Percentiles rank a stretch among this genome's conserved stretches.
Evolutionary conservation across 1,140 invertebrate species (phyloP).

Genomic region (Drosophila pseudoananassae): DNA sequence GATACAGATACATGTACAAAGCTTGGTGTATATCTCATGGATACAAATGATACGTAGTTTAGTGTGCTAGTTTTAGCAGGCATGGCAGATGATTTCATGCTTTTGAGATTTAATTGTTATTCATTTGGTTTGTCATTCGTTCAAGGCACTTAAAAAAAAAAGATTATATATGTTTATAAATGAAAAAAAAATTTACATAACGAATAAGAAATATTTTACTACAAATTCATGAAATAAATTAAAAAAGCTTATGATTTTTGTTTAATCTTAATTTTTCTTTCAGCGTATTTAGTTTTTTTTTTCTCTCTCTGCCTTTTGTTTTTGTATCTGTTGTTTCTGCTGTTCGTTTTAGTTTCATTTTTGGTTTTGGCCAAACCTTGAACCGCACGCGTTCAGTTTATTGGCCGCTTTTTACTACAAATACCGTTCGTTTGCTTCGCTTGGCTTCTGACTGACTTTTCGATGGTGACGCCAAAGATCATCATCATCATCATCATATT

Average conservation of each 20-base stretch:
- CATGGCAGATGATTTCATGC: constrained; percentile 79
- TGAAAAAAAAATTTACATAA: background rate
- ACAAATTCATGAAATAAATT: background rate
- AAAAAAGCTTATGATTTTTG: too few relatives aligned
- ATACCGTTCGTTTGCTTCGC: constrained; percentile 73
- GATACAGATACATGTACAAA: constrained; percentile 3
- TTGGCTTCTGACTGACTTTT: constrained; percentile 52
- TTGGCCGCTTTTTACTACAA: constrained; percentile 84
- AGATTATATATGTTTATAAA: background rate
- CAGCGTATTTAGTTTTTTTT: constrained; percentile 15
- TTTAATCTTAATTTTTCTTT: background rate
- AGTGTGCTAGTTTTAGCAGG: constrained; percentile 43
- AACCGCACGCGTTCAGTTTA: constrained; percentile 82
- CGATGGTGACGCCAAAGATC: constrained; percentile 39
- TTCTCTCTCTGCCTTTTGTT: constrained; percentile 17
- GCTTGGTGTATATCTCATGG: constrained; percentile 37
- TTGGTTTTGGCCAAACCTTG: constrained; percentile 82
- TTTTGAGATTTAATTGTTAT: constrained; percentile 82
- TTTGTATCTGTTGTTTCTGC: constrained; percentile 48
- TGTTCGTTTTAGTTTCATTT: constrained; percentile 70
- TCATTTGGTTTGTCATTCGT: constrained; percentile 59
- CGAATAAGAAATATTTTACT: background rate
- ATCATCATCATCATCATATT: constrained; percentile 28
- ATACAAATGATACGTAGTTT: constrained; percentile 52
- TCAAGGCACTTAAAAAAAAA: background rate